A percentile compares a stretch with the other conserved stretches of the same genome.
These are phyloP conservation scores for Mercenaria mercenaria DNA, from an alignment of 1,140 invertebrate genomes.

Conservation along the genomic window DNA sequence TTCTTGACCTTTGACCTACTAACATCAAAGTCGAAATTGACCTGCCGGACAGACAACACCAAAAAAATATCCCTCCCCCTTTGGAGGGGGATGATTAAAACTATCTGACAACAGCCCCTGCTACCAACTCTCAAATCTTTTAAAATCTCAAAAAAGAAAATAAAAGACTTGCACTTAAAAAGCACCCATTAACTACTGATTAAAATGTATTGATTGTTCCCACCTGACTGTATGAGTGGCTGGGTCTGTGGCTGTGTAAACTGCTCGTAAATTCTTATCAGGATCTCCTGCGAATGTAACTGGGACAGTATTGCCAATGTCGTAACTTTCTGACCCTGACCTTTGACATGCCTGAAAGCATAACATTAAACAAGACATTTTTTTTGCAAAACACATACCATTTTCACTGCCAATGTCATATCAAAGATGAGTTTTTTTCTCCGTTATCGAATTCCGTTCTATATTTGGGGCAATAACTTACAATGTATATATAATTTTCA, in stretches of 20 bases:
- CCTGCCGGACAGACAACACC: too few species aligned
- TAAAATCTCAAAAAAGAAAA: too few species aligned
- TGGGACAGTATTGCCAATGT: neutral
- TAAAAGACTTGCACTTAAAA: too few species aligned
- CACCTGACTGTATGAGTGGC: neutral
- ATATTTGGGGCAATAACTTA: too few species aligned
- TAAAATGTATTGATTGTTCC: neutral
- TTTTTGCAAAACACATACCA: neutral
- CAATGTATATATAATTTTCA: too few species aligned
- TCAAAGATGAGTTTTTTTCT: neutral
- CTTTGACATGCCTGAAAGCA: conserved; percentile 1
- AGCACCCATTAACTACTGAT: neutral
- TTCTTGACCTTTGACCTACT: too few species aligned
- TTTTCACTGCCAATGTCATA: neutral
- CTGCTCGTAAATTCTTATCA: neutral
- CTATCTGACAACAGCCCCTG: neutral
- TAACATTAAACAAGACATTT: neutral
- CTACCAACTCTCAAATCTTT: too few species aligned
- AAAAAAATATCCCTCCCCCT: neutral
- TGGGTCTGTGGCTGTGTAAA: neutral
- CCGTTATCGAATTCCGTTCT: neutral
- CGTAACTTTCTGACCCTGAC: neutral
- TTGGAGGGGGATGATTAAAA: neutral
- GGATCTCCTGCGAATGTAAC: neutral
- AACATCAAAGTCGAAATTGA: too few species aligned